These are phyloP conservation scores for Molanna angustata DNA, from an alignment of 2,888 invertebrate genomes.

Conservation along the genomic window DNA sequence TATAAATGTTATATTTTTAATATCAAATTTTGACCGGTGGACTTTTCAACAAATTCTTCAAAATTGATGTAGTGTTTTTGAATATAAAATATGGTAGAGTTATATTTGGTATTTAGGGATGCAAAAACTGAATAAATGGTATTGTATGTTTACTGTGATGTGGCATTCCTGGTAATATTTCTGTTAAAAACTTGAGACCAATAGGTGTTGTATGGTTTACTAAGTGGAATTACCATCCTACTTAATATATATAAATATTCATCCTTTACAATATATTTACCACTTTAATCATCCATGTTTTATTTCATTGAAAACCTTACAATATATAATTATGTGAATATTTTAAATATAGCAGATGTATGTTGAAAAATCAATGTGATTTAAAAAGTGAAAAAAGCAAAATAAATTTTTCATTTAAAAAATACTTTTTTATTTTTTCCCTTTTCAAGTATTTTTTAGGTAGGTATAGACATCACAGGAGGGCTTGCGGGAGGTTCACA, in stretches of 20 bases:
- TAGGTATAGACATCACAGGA: too few relatives aligned
- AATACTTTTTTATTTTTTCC: background rate
- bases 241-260: conserved; percentile 18
- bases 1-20: background rate
- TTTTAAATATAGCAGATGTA: conserved; percentile 63
- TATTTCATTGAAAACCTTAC: conserved; percentile 17
- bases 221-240: conserved; percentile 20
- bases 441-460: too few relatives aligned
- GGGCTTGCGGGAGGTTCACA: too few relatives aligned
- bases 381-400: conserved; percentile 60
- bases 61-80: too few relatives aligned
- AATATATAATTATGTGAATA: conserved; percentile 57
- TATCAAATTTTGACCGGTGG: too few relatives aligned
- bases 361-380: conserved; percentile 55
- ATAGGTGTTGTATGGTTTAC: conserved; percentile 32
- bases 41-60: too few relatives aligned
- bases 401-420: conserved; percentile 58
- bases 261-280: too few relatives aligned
- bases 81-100: too few relatives aligned
- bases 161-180: conserved; percentile 31
- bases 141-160: conserved; percentile 24
- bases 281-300: conserved; percentile 26
- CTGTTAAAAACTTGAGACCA: conserved; percentile 30
- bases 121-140: too few relatives aligned
- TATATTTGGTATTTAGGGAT: too few relatives aligned